Evolutionary conservation across 2,113 vertebrate genomes (phyloP).

Genomic region (Apodemus sylvaticus): DNA sequence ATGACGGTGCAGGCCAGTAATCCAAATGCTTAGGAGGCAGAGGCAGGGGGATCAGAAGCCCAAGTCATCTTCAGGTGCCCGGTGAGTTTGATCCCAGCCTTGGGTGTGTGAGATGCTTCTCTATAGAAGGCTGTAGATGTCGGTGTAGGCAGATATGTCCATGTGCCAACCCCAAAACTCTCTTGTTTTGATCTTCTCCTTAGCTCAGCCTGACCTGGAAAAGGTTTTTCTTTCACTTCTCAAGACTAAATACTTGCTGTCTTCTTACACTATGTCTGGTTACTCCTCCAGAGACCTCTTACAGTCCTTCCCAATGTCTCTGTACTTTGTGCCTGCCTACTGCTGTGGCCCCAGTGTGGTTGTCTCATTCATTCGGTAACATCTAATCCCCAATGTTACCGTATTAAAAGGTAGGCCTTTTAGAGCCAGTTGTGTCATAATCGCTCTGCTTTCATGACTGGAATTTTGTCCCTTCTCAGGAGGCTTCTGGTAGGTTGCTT

Average conservation of each 20-base stretch:
- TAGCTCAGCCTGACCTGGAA: neutral
- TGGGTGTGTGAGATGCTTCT: neutral
- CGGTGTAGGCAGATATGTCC: neutral
- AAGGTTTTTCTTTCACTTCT: conserved; percentile 18
- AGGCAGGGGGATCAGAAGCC: neutral
- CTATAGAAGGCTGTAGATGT: neutral
- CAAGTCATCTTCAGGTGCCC: neutral
- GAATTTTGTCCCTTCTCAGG: neutral
- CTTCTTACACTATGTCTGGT: neutral
- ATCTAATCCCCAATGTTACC: neutral
- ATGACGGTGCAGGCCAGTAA: neutral
- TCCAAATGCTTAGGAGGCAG: neutral
- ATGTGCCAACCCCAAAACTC: neutral
- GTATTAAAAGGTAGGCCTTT: neutral
- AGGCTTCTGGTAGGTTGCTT: neutral
- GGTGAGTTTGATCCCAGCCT: neutral
- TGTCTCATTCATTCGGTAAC: neutral
- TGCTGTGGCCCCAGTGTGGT: neutral
- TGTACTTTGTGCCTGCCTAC: neutral
- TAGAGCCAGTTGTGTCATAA: neutral
- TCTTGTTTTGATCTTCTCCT: neutral
- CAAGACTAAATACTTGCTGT: neutral
- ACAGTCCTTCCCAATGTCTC: neutral
- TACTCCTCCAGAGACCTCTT: neutral
- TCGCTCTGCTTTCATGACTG: neutral